Percentiles rank a stretch among this genome's conserved stretches.
phyloP scores from a whole-genome alignment of 2,797 vertebrate species.

The Chiroxiphia lanceolata region DNA sequence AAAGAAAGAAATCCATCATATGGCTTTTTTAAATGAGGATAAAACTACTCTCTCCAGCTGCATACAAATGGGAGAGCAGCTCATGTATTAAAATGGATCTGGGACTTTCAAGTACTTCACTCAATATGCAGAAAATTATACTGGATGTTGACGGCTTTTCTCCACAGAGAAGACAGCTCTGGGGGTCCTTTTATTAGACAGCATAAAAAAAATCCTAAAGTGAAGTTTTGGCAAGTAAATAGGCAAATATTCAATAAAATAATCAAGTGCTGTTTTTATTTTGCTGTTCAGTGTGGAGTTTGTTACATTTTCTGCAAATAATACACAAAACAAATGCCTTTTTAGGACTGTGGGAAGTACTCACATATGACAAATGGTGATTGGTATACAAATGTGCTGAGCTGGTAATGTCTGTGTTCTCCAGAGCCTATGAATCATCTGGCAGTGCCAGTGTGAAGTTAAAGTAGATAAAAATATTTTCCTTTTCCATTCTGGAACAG shows the following conservation, averaged over 20 bases:
- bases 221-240: constrained; percentile 57
- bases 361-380: constrained; percentile 69
- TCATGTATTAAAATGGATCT: constrained; percentile 58
- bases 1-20: constrained; percentile 50
- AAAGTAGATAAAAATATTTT: constrained; percentile 39
- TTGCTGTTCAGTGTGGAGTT: constrained; percentile 25
- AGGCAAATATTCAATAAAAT: constrained; percentile 39
- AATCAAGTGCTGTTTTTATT: constrained; percentile 57
- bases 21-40: constrained; percentile 27
- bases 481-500: not conserved
- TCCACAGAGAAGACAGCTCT: constrained; percentile 42
- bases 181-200: constrained; percentile 59
- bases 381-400: constrained; percentile 66
- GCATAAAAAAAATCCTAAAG: constrained; percentile 35
- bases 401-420: constrained; percentile 63
- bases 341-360: constrained; percentile 60
- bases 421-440: constrained; percentile 61
- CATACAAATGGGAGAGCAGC: constrained; percentile 41
- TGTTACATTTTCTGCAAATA: constrained; percentile 43
- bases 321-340: constrained; percentile 56
- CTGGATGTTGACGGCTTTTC: constrained; percentile 51
- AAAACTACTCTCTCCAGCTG: constrained; percentile 40
- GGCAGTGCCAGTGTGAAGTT: constrained; percentile 8
- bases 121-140: constrained; percentile 53
- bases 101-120: constrained; percentile 47